phyloP scores from a whole-genome alignment of 2,888 invertebrate genomes.

The Aphodius sticticus region DNA sequence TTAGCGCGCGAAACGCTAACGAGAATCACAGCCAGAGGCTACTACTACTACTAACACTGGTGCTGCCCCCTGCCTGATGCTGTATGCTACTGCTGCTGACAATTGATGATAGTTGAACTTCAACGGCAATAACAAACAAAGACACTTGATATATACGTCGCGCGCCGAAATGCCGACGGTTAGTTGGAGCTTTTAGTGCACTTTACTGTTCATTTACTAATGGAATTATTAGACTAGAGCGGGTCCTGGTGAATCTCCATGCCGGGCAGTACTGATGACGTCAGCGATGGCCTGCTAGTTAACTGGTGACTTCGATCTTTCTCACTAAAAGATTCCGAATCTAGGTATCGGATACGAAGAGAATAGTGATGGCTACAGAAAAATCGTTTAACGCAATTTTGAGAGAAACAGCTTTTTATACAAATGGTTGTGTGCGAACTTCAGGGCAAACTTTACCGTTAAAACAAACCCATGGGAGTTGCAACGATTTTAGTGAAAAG shows the following conservation, averaged over 20 bases:
- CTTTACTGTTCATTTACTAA: slow-evolving; percentile 21
- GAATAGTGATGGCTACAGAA: too few relatives aligned
- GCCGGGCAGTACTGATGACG: background rate
- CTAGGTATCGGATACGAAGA: background rate
- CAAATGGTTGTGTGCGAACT: too few relatives aligned
- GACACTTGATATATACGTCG: slow-evolving; percentile 18
- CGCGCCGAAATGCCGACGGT: slow-evolving; percentile 19
- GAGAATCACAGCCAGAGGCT: background rate
- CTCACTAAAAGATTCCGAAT: background rate
- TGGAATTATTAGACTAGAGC: slow-evolving; percentile 19
- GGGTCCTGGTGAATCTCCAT: background rate
- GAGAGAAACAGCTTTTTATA: too few relatives aligned
- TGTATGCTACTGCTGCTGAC: slow-evolving; percentile 14
- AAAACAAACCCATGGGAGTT: too few relatives aligned
- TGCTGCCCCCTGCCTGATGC: background rate
- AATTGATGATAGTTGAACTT: slow-evolving; percentile 22
- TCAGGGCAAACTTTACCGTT: too few relatives aligned
- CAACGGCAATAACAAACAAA: slow-evolving; percentile 20
- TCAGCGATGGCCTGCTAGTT: background rate
- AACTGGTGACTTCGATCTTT: background rate
- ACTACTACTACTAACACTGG: background rate
- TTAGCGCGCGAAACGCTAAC: slow-evolving; percentile 4
- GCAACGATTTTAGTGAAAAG: too few relatives aligned
- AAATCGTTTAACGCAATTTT: too few relatives aligned
- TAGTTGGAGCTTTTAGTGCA: slow-evolving; percentile 13